Evolutionary conservation across 1,140 invertebrate genomes (phyloP).

Genomic region (Ceratina calcarata): DNA sequence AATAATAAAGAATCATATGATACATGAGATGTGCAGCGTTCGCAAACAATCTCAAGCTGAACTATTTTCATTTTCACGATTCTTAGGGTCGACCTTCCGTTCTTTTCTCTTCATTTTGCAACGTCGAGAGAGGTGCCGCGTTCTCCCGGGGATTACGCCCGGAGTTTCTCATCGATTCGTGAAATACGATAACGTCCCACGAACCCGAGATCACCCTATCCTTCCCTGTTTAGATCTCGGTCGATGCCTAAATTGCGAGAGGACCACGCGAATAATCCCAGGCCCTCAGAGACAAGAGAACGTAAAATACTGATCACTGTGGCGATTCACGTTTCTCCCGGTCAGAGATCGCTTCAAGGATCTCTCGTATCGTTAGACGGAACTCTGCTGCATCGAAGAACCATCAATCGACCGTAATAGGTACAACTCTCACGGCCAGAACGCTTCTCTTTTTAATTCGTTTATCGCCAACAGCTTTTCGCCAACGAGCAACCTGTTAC

Average conservation of each 20-base stretch:
- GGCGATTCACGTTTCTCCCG: too few species aligned
- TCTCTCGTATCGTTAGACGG: too few species aligned
- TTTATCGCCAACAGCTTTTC: not conserved
- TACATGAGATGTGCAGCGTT: not conserved
- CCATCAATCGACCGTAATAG: not conserved
- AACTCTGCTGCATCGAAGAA: too few species aligned
- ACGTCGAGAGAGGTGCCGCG: too few species aligned
- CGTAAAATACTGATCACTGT: too few species aligned
- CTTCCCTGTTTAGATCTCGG: not conserved
- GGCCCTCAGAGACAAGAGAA: not conserved
- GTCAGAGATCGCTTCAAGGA: too few species aligned
- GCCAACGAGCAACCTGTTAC: not conserved
- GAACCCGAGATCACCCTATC: not conserved
- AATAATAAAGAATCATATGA: constrained; percentile 46
- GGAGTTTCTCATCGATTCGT: too few species aligned
- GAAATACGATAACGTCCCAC: too few species aligned
- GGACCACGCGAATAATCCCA: not conserved
- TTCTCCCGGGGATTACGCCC: too few species aligned
- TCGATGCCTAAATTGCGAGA: not conserved
- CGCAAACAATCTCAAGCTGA: not conserved
- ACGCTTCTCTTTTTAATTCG: not conserved
- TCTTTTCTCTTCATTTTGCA: not conserved
- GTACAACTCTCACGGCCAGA: too few species aligned
- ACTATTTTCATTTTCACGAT: not conserved
- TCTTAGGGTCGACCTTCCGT: not conserved